Percentiles rank a stretch among this genome's conserved stretches.
Conservation (phyloP, 2,888 invertebrate species). For the Eupithecia exiguata region DNA sequence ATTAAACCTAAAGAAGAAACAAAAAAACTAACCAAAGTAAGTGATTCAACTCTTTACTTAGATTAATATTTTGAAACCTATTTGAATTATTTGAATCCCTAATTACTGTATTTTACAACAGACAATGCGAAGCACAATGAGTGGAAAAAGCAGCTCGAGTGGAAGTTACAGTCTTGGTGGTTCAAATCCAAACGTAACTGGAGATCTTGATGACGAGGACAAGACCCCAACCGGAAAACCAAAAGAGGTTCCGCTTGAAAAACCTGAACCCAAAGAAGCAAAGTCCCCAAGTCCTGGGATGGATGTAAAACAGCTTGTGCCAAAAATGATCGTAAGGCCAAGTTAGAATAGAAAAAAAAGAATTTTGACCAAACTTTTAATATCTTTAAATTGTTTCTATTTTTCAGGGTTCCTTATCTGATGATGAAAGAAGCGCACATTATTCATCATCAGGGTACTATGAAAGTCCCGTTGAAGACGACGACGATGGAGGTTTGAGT, state of each 20-base stretch:
- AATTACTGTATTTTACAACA: constrained; percentile 45
- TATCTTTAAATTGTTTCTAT: constrained; percentile 5
- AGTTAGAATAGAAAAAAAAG: background rate
- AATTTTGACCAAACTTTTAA: background rate
- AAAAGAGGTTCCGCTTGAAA: constrained; percentile 58
- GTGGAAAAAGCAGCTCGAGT: constrained; percentile 81
- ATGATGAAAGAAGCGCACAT: constrained; percentile 88
- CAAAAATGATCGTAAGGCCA: constrained; percentile 72
- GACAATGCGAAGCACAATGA: constrained; percentile 68
- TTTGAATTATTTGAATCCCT: constrained; percentile 21
- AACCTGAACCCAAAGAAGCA: constrained; percentile 60
- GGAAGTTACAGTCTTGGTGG: constrained; percentile 81
- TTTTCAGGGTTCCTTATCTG: constrained; percentile 84
- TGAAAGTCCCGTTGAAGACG: constrained; percentile 89
- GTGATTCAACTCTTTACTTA: constrained; percentile 9
- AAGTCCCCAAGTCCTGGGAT: constrained; percentile 54
- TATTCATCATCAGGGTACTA: constrained; percentile 90
- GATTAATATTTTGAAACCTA: background rate
- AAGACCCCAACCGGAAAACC: constrained; percentile 64
- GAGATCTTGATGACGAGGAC: constrained; percentile 60
- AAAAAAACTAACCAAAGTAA: constrained; percentile 59
- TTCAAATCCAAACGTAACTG: constrained; percentile 76
- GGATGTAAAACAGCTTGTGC: constrained; percentile 68
- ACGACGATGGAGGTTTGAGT: constrained; percentile 83
- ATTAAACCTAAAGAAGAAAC: constrained; percentile 68